phyloP scores from a whole-genome alignment of 2,113 vertebrate species.

The Caranx melampygus region DNA sequence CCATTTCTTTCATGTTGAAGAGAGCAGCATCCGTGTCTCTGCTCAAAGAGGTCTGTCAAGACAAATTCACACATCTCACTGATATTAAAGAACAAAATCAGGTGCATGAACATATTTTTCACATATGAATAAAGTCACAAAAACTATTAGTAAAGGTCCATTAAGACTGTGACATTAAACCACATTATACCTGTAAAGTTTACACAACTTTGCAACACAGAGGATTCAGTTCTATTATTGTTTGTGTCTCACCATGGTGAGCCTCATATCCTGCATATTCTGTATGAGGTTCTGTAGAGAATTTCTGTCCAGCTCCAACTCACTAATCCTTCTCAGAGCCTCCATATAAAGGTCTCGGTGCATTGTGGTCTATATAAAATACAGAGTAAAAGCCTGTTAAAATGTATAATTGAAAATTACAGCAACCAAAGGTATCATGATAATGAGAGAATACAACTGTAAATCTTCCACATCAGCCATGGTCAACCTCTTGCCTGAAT shows the following conservation, averaged over 20 bases:
- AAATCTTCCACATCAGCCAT: background rate
- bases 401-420: background rate
- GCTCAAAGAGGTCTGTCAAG: constrained; percentile 65
- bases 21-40: constrained; percentile 71
- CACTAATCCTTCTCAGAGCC: constrained; percentile 69
- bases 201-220: background rate
- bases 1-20: constrained; percentile 66
- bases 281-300: constrained; percentile 68
- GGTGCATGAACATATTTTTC: background rate
- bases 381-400: constrained; percentile 3
- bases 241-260: constrained; percentile 73
- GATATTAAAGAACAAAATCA: background rate
- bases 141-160: background rate
- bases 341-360: constrained; percentile 78
- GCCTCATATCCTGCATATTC: constrained; percentile 68
- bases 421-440: background rate
- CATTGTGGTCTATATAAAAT: constrained; percentile 70
- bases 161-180: background rate
- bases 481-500: background rate
- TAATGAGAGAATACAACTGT: background rate
- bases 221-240: background rate
- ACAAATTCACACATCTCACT: constrained; percentile 4
- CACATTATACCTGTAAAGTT: background rate
- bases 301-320: constrained; percentile 78
- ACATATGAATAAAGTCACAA: background rate